A percentile compares a stretch with the other conserved stretches of the same genome.
These are phyloP conservation scores for Etheostoma cragini DNA, from an alignment of 2,113 vertebrate genomes.

Conservation along the genomic window DNA sequence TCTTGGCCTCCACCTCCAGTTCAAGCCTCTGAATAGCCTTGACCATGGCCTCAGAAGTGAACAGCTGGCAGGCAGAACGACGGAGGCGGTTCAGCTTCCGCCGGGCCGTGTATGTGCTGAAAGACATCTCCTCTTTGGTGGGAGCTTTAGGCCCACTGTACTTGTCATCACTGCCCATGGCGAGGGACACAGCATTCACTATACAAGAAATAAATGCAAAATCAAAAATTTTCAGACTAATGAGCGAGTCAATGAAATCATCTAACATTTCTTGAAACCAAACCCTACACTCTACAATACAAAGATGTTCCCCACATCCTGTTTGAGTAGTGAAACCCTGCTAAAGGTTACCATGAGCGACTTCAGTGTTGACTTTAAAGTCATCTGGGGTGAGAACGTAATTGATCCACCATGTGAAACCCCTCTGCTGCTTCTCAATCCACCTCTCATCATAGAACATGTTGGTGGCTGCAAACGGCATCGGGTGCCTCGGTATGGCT, in stretches of 20 bases:
- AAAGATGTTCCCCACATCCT: neutral
- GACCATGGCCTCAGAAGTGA: slow-evolving; percentile 88
- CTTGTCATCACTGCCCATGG: slow-evolving; percentile 86
- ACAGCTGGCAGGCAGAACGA: slow-evolving; percentile 88
- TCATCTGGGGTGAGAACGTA: slow-evolving; percentile 96
- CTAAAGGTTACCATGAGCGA: slow-evolving; percentile 85
- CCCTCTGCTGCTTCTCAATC: slow-evolving; percentile 95
- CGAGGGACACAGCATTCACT: slow-evolving; percentile 90
- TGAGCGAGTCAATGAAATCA: neutral
- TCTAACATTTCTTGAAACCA: neutral
- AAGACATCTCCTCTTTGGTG: slow-evolving; percentile 94
- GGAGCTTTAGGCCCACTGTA: slow-evolving; percentile 89
- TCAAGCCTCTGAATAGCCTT: slow-evolving; percentile 93
- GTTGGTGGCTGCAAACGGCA: slow-evolving; percentile 96
- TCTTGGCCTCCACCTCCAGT: slow-evolving; percentile 88
- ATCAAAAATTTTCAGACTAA: neutral
- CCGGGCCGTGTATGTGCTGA: slow-evolving; percentile 90
- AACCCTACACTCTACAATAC: neutral
- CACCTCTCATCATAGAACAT: slow-evolving; percentile 98
- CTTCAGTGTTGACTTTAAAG: slow-evolving; percentile 89
- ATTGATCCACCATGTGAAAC: slow-evolving; percentile 97
- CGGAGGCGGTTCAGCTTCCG: slow-evolving; percentile 90
- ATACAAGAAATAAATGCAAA: neutral
- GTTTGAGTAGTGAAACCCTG: neutral
- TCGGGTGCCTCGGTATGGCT: slow-evolving; percentile 94